Base-by-base conservation (phyloP, 2,888 invertebrate genomes). In the Liopterus haemorrhoidalis region DNA sequence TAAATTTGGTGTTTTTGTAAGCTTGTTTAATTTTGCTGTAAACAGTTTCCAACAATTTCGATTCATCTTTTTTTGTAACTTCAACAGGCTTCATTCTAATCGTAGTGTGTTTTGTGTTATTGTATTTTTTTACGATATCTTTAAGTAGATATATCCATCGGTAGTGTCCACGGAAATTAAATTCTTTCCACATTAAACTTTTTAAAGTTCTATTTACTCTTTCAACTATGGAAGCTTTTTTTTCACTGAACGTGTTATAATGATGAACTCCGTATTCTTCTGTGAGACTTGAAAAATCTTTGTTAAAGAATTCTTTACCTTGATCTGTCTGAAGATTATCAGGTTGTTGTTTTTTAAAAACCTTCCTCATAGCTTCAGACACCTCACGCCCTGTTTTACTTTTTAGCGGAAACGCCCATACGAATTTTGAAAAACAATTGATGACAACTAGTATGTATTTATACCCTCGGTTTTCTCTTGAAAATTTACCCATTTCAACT, bases 341-440 rank as follows among this genome's bases (percentile, higher is more conserved):
- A 9, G 54, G 56, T 30, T 20, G 14, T 35, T 43, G 25, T n/a
- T 31, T 16, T 41, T 41, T 58, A 51, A 48, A 59, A 57, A 12
- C 57, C 55, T 49, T 53, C 56, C 27, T 58, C 48, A 51, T 59
- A 58, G 57, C 57, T 6, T 36, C 25, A 6, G 52, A 47, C 15
- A 59, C 54, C 39, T 58, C 57, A 43, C 50, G 41, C 9, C 46
- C 57, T 30, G 28, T 54, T 54, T 62, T 63, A n/a, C 41, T 53
- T 51, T 62, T 63, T n/a, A 61, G 21, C 4, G 62, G 57, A 11
- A 51, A 37, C 25, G 55, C 54, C 61, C 60, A 66, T 2, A 61
- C 59, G 54, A 50, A 65, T 54, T 66, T 66, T 3, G 63, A 63
- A 52, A 63, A 63, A 9, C 52, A 52, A 52, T 64, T 60, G 24